Evolutionary conservation across 2,797 vertebrate genomes (phyloP).

Genomic region (Hemitrygon akajei): DNA sequence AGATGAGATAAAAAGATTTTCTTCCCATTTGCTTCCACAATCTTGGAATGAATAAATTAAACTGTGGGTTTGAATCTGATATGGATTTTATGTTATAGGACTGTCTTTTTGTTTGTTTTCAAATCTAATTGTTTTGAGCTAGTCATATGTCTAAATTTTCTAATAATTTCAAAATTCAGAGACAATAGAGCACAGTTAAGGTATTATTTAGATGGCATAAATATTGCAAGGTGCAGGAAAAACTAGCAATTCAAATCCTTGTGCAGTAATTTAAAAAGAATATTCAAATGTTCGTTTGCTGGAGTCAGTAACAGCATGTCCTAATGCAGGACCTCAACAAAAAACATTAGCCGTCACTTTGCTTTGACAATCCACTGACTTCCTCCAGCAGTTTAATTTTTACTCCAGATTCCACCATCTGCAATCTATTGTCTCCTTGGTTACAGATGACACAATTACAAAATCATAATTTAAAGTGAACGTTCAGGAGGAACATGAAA

Average conservation of each 20-base stretch:
- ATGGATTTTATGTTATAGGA: not conserved
- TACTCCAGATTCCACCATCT: no score
- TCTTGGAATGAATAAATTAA: no score
- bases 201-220: no score
- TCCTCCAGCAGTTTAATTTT: no score
- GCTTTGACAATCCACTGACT: no score
- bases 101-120: not conserved
- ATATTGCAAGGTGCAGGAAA: not conserved
- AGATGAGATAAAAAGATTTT: no score
- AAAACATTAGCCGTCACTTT: no score
- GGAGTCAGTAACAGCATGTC: not conserved
- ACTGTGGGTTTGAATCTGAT: not conserved
- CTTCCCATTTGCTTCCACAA: no score
- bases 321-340: no score
- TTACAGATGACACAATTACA: not conserved
- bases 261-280: not conserved
- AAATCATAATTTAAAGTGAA: not conserved
- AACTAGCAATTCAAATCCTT: not conserved
- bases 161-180: constrained; percentile 14
- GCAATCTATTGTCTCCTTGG: no score
- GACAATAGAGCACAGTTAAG: not conserved
- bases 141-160: not conserved
- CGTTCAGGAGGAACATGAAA: not conserved
- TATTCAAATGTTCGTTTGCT: not conserved
- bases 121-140: constrained; percentile 7